Evolutionary conservation across 2,797 vertebrate species (phyloP).

Genomic region (Serranus cabrilla): DNA sequence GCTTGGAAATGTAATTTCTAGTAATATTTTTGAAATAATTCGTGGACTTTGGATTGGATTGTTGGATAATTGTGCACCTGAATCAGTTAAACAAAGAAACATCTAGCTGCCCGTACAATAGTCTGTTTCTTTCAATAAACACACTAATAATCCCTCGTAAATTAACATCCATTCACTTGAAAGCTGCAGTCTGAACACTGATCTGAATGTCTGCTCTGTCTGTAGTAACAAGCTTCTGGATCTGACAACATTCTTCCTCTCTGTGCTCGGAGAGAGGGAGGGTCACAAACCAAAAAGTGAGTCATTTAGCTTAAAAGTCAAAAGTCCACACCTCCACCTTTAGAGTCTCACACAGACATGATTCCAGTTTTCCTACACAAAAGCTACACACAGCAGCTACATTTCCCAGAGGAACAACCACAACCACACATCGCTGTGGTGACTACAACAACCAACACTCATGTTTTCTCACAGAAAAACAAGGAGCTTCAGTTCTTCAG

Average conservation of each 20-base stretch:
- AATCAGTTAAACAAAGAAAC: no score
- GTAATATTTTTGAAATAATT: no score
- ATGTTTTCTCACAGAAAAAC: constrained; percentile 78
- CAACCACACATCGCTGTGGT: no score
- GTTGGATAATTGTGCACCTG: no score
- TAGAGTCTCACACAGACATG: neutral
- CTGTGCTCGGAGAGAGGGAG: neutral
- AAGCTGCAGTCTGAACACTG: neutral
- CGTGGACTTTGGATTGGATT: no score
- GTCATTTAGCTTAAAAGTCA: neutral
- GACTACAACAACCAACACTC: neutral
- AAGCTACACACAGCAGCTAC: neutral
- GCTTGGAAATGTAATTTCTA: no score
- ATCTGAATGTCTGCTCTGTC: neutral
- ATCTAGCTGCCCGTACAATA: no score
- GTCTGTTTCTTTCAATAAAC: neutral
- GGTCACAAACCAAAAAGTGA: no score
- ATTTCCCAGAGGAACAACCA: constrained; percentile 4
- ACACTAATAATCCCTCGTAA: neutral
- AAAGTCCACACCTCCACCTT: constrained; percentile 4
- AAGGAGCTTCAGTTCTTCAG: constrained; percentile 86
- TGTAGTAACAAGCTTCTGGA: neutral
- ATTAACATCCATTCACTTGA: constrained; percentile 1
- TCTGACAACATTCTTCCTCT: constrained; percentile 8
- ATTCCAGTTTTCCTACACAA: constrained; percentile 18